Base-by-base conservation (phyloP, 2,888 invertebrate genomes). In the Scrobipalpa atriplicella region DNA sequence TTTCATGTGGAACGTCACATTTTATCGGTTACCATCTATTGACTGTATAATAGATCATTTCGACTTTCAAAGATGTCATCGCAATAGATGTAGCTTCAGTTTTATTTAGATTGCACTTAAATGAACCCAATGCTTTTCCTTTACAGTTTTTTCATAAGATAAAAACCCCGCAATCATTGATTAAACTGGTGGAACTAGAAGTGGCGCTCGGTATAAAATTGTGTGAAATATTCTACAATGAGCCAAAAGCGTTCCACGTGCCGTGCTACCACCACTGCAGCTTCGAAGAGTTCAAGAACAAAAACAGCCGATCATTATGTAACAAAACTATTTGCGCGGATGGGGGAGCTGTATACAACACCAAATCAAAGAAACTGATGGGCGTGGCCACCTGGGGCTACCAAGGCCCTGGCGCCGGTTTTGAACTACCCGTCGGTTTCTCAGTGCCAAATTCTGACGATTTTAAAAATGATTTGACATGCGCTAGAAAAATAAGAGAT, bases 371-470 rank as follows among this genome's bases (percentile, higher is more conserved):
- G 0, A 73, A 73, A 67, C 64, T 90, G 21, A 64, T 89, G 0
- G 90, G 89, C 0, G 61, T 90, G 2, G 83, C 85, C 0, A 87
- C 85, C 0, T 90, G 90, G 90, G 86, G 85, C 0, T 64, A 72
- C 0, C 65, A 69, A 29, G 0, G 2, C 0, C 6, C 8, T 13
- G 18, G 13, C 1, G 9, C 6, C 9, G 18, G 0, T 0, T 38
- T 29, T 29, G 29, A 29, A 29, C 29, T 86, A 11, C 89, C 89
- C 0, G 88, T 89, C 0, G 90, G 90, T 0, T 84, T 88, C 18
- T 71, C 86, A 0, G 74, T 85, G 0, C 77, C 80, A 0, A 89
- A 89, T 69, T 85, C 88, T 0, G 68, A 67, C 0, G 78, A 68
- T 36, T 90, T 85, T 68, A 78, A 71, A 21, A 72, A 80, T 16